Base-by-base conservation (phyloP, 2,797 vertebrate genomes). In the Thaleichthys pacificus region DNA sequence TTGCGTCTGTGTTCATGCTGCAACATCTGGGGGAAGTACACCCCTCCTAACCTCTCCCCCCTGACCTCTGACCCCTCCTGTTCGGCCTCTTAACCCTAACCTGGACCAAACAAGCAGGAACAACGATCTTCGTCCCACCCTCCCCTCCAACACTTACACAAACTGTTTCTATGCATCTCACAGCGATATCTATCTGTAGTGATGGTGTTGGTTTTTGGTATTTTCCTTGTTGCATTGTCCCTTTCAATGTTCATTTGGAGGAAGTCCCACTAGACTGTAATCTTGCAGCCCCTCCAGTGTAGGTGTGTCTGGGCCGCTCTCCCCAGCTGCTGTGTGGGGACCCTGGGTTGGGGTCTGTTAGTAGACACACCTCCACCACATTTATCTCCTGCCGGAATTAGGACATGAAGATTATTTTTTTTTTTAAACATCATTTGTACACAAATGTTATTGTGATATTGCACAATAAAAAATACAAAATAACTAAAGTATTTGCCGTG, bases 1-100 rank as follows among this genome's bases (percentile, higher is more conserved):
- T 99, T 75, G 97, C 98, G 68, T 98, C 98, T 30, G 98, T 99
- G 81, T 99, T 99, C 92, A 99, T 99, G 98, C 94, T 99, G 86
- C 98, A 99, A n/a, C 92, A 99, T 99, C 93, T 99, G 98, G 97
- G 97, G 98, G 84, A 99, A 99, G 92, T 99, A 99, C 86, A 99
- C 98, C 71, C 97, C 79, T 97, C 98, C 47, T 99, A 97, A 74
- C 82, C 65, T 47, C 21, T 62, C 88, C 88, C 7, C 51, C 64
- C 73, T 70, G 83, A 84, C 80, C 66, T 78, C 66, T 73, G 89
- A 92, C 51, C 85, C 86, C 82, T 80, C 82, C 82, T 64, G 82
- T 73, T 87, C 75, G 58, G 84, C 89, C 92, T 84, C 91, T 91
- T 91, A 93, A 94, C 85, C 91, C 83, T 83, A 89, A 93, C 88